Base-by-base conservation (phyloP, 35 echinoderm and acorn worm species). In the Chiridota heheva region DNA sequence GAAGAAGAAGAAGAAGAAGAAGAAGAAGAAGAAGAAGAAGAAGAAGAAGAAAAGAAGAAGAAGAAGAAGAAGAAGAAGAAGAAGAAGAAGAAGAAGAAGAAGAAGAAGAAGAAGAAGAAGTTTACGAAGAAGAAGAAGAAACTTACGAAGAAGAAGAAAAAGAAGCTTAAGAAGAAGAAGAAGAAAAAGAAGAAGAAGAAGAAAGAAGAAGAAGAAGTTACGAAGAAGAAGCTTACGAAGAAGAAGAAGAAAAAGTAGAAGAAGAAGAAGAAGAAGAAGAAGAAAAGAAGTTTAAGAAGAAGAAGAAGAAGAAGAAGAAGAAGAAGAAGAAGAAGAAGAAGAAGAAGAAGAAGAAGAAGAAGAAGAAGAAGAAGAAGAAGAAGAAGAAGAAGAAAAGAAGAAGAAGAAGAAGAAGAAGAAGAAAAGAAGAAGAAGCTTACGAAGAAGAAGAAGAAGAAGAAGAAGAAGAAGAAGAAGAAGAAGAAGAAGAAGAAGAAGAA, bases 381-480 rank as follows among this genome's bases (percentile, higher is more conserved):
- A 53, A 53, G n/a, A 53, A 12, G 48, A 53, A 53, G n/a, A 53
- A 53, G n/a, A 53, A 53, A 53, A 53, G 48, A 53, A 53, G 48
- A 53, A 53, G 48, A 53, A 53, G 48, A 53, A 53, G 48, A 53
- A 53, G 48, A 53, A 53, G 48, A 53, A 53, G 48, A 53, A 53
- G 48, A n/a, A n/a, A n/a, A n/a, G n/a, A n/a, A n/a, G n/a, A n/a
- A n/a, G n/a, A n/a, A n/a, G n/a, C n/a, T n/a, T n/a, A n/a, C n/a
- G n/a, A n/a, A n/a, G n/a, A n/a, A n/a, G n/a, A n/a, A n/a, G n/a
- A n/a, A n/a, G n/a, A 53, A 53, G 48, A 53, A 53, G 48, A 53
- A 53, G 48, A 53, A 53, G 48, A 53, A 53, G 48, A 53, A 53
- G 48, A 53, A 53, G 48, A 53, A 53, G 48, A 53, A 53, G 48